A percentile compares a stretch with the other conserved stretches of the same genome.
Evolutionary conservation across 35 echinoderm and acorn worm genomes (phyloP).

Genomic region (Hemicentrotus pulcherrimus): DNA sequence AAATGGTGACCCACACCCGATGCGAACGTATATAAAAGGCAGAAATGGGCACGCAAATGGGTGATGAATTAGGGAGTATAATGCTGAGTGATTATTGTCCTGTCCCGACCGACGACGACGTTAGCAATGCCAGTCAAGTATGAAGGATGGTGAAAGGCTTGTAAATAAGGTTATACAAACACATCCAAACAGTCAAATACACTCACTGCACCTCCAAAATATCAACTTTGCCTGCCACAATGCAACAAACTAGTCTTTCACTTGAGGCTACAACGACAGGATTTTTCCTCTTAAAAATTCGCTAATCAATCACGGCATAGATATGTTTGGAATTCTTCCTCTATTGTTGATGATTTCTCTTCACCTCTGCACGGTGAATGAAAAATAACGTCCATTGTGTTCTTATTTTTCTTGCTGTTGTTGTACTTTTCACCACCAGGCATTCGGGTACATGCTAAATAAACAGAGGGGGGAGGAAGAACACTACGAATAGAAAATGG

Average conservation of each 20-base stretch:
- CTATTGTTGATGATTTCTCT: constrained; percentile 2
- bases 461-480: background rate
- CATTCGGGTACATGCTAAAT: background rate
- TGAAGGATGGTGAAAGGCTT: background rate
- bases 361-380: background rate
- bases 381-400: background rate
- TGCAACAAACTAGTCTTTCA: background rate
- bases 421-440: background rate
- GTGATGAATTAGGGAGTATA: background rate
- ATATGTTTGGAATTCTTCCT: background rate
- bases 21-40: background rate
- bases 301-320: background rate
- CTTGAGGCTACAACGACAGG: background rate
- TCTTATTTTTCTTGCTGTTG: background rate
- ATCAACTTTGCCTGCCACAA: background rate
- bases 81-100: background rate
- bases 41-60: background rate
- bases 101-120: background rate
- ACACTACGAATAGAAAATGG: background rate
- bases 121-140: background rate
- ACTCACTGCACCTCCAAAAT: background rate
- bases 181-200: background rate
- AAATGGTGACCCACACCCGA: background rate
- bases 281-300: background rate
- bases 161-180: background rate